phyloP scores from a whole-genome alignment of 2,888 invertebrate genomes.

The Sphecodes monilicornis region DNA sequence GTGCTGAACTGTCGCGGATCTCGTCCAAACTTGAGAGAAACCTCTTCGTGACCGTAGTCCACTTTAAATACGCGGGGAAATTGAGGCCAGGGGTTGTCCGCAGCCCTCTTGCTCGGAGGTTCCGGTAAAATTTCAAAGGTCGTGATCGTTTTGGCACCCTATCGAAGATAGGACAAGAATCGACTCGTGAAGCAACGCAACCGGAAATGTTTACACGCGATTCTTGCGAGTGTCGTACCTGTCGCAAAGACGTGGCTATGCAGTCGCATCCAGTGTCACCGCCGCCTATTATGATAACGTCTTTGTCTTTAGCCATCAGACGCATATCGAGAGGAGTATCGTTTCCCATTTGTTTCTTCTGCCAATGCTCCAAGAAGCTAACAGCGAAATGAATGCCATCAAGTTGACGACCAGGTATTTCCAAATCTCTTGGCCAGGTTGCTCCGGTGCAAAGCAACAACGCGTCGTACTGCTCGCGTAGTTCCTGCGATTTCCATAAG shows the following conservation, averaged over 20 bases:
- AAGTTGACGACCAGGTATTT: constrained; percentile 93
- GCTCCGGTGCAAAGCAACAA: constrained; percentile 96
- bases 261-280: constrained; percentile 98
- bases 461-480: constrained; percentile 87
- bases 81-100: constrained; percentile 99
- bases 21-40: constrained; percentile 89
- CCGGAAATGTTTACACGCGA: not conserved
- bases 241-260: constrained; percentile 97
- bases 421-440: constrained; percentile 97
- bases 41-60: constrained; percentile 99
- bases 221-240: constrained; percentile 82
- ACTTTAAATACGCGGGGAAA: constrained; percentile 98
- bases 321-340: constrained; percentile 83
- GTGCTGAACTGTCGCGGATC: constrained; percentile 98
- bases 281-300: constrained; percentile 96
- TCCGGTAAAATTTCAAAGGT: constrained; percentile 99
- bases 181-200: not conserved
- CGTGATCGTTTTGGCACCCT: constrained; percentile 96
- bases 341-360: constrained; percentile 95
- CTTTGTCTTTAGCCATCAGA: constrained; percentile 95
- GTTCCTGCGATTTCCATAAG: constrained; percentile 62
- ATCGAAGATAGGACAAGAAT: not conserved
- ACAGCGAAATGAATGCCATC: constrained; percentile 99
- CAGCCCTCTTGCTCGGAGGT: constrained; percentile 92
- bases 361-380: constrained; percentile 98